A percentile compares a stretch with the other conserved stretches of the same genome.
Conservation (phyloP, 2,113 vertebrate genomes). For the Mirounga angustirostris region DNA sequence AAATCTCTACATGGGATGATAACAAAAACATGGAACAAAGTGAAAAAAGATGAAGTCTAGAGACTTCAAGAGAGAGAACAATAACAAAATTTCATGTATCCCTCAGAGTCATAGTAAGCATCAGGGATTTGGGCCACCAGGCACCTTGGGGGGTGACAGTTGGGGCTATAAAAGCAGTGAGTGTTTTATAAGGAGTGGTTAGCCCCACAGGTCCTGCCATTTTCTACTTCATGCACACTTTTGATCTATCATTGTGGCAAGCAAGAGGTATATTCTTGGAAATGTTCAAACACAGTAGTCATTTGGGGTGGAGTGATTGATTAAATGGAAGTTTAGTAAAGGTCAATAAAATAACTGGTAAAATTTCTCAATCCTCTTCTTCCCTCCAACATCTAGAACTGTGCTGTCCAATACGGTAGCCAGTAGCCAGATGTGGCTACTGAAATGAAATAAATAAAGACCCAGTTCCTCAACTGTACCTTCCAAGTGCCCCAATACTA, state of each 20-base stretch:
- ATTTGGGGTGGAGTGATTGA: not conserved
- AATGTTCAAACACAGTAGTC: not conserved
- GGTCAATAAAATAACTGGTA: not conserved
- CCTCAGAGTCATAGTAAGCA: not conserved
- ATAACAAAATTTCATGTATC: not conserved
- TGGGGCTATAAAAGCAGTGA: not conserved
- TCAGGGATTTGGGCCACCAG: not conserved
- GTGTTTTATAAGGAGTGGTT: not conserved
- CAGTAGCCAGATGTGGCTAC: not conserved
- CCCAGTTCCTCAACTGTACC: not conserved
- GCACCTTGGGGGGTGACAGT: accelerated
- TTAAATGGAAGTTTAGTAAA: not conserved
- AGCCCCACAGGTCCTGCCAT: not conserved
- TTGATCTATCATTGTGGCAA: not conserved
- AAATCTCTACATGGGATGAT: not conserved
- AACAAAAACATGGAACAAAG: not conserved
- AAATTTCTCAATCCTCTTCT: not conserved
- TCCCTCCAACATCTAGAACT: not conserved
- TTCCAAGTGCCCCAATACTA: not conserved
- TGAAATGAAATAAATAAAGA: not conserved
- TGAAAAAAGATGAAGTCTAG: not conserved
- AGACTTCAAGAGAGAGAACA: not conserved
- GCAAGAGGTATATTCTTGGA: not conserved
- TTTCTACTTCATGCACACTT: not conserved
- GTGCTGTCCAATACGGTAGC: not conserved